Conservation (phyloP, 2,113 vertebrate genomes). For the Oenanthe melanoleuca region DNA sequence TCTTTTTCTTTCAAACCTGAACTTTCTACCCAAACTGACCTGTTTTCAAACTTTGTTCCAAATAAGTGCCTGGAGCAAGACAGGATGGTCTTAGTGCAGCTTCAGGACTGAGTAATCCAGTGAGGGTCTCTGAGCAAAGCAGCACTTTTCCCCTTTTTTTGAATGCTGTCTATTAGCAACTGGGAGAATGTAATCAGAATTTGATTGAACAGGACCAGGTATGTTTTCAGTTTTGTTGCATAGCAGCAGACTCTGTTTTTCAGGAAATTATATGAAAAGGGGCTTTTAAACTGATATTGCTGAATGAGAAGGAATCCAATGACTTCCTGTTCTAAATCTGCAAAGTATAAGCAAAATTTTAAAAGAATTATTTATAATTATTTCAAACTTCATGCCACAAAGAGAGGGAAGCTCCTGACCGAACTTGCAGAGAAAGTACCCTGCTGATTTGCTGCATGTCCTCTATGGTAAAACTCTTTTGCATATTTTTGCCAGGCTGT, state of each 20-base stretch:
- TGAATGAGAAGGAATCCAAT: not conserved
- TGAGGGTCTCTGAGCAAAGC: not conserved
- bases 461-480: not conserved
- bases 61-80: not conserved
- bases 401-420: not conserved
- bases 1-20: not conserved
- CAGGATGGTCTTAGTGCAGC: not conserved
- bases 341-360: not conserved
- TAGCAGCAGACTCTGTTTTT: not conserved
- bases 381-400: not conserved
- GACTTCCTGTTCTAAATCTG: not conserved
- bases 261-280: not conserved
- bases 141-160: not conserved
- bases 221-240: not conserved
- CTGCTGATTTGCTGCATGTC: not conserved
- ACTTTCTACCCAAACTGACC: not conserved
- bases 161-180: not conserved
- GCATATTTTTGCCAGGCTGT: not conserved
- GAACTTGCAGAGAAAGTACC: not conserved
- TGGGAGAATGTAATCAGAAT: not conserved
- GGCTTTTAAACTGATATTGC: not conserved
- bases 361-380: not conserved
- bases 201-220: accelerated
- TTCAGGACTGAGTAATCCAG: not conserved
- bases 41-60: not conserved